Evolutionary conservation across 2,797 vertebrate genomes (phyloP).

Genomic region (Saxicola maurus): DNA sequence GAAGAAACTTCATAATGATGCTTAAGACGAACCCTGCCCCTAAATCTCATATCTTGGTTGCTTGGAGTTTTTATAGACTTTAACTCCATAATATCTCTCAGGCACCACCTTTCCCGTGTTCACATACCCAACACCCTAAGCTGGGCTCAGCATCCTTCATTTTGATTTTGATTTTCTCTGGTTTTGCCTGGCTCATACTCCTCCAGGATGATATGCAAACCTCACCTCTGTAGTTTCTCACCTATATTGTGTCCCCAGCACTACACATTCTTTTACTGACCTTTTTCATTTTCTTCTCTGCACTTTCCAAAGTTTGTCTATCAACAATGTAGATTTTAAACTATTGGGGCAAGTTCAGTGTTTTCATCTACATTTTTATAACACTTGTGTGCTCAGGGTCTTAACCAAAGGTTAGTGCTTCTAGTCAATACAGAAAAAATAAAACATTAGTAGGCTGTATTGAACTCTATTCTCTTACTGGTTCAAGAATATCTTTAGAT

Average conservation of each 20-base stretch:
- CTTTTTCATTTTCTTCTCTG: neutral
- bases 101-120: neutral
- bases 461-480: neutral
- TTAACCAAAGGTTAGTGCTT: neutral
- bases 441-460: neutral
- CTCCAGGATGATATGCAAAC: neutral
- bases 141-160: neutral
- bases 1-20: neutral
- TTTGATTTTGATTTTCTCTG: neutral
- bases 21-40: neutral
- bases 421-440: neutral
- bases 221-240: neutral
- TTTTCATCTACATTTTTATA: neutral
- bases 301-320: neutral
- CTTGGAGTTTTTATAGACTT: neutral
- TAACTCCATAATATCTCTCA: neutral
- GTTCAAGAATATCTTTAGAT: neutral
- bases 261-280: neutral
- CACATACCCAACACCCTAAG: neutral
- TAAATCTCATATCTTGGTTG: neutral
- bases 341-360: neutral
- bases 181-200: neutral
- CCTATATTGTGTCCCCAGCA: neutral
- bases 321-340: neutral
- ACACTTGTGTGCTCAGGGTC: fast-evolving